These are phyloP conservation scores for Girardinichthys multiradiatus DNA, from an alignment of 2,113 vertebrate genomes.

Conservation along the genomic window DNA sequence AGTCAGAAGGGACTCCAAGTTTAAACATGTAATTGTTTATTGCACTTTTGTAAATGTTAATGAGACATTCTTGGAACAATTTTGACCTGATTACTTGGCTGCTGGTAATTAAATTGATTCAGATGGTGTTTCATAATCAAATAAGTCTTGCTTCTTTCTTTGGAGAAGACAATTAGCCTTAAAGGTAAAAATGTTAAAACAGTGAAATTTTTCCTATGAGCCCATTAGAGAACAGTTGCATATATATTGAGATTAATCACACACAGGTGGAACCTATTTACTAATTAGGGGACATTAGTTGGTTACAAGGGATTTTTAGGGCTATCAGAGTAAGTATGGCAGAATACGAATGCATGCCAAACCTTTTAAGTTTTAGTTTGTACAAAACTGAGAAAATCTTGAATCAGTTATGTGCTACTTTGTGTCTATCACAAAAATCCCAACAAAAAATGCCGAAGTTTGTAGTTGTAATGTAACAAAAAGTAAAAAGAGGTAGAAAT, in stretches of 20 bases:
- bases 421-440: too few relatives aligned
- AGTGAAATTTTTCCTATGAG: background rate
- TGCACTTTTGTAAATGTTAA: conserved; percentile 25
- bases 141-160: background rate
- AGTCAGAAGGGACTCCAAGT: background rate
- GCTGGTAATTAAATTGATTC: conserved; percentile 28
- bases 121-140: background rate
- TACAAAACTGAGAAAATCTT: background rate
- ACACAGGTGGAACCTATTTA: background rate
- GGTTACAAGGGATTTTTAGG: background rate
- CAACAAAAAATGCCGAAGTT: too few relatives aligned
- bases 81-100: conserved; percentile 14
- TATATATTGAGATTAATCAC: too few relatives aligned
- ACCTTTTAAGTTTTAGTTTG: background rate
- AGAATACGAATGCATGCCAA: background rate
- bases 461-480: too few relatives aligned
- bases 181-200: background rate
- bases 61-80: conserved; percentile 8
- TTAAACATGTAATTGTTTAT: background rate
- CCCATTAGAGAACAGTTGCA: too few relatives aligned
- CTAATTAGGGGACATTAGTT: background rate
- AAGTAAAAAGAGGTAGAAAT: too few relatives aligned
- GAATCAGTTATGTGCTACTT: too few relatives aligned
- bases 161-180: conserved; percentile 2
- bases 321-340: background rate